Evolutionary conservation across 2,888 invertebrate species (phyloP), one percentile per base, ranked within the genome.

Genomic region (Seira ritae): DNA sequence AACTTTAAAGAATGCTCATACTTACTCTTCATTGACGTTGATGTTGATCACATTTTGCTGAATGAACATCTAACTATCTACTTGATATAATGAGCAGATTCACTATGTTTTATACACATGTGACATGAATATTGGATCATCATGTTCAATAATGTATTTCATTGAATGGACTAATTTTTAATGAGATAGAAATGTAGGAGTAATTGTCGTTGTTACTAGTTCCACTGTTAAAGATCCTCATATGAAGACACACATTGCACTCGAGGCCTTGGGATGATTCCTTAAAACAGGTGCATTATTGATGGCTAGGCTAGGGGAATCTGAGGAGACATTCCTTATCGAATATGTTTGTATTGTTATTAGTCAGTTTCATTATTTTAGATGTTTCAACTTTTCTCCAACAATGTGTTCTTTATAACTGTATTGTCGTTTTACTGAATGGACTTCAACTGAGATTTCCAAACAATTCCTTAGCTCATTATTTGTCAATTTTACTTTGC

Each of bases 231-330:
- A 19, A 72, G 69, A 69, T 82, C 79, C 72, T 76, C 74, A 83
- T 55, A 68, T 79, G 86, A 87, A 86, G 87, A 86, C 87, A 87
- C 87, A 87, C 87, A 87, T 87, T 87, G 87, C 87, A 87, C 87
- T 87, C 87, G 84, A 85, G 84, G 87, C 82, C 85, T 31, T 84
- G 86, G 85, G 84, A 83, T 77, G 85, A 80, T 81, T 76, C 73
- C 80, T 15, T 65, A 72, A 55, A 24, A 55, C 6, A 55, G 8
- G 24, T 55, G 55, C 55, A 55, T 68, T 31, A 23, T 37, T 68
- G 37, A 68, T 68, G 19, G 19, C 10, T 37, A 46, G 19, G 19
- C 10, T 37, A 46, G 12, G 8, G 50, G 24, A 75, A 67, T 67
- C 42, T 67, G 66, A 65, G 31, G 42, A 78, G 62, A 78, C 77